phyloP scores from a whole-genome alignment of 2,113 vertebrate species.

The Nesogale talazaci region DNA sequence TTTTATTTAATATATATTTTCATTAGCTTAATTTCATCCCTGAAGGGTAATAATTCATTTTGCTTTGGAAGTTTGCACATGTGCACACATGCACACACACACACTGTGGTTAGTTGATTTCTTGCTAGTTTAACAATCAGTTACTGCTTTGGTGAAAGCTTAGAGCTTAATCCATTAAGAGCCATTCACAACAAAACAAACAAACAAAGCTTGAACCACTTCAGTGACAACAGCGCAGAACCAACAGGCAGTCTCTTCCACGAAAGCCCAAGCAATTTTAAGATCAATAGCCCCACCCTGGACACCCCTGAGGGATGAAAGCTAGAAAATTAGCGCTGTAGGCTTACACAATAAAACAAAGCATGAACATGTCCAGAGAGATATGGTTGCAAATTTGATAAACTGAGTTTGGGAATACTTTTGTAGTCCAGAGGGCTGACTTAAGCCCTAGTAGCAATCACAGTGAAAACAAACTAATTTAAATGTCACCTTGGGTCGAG shows the following conservation, averaged over 20 bases:
- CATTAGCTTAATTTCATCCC: slow-evolving; percentile 35
- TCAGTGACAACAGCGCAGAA: slow-evolving; percentile 88
- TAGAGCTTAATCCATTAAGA: slow-evolving; percentile 91
- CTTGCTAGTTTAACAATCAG: slow-evolving; percentile 87
- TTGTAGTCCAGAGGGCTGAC: slow-evolving; percentile 78
- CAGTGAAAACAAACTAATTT: slow-evolving; percentile 84
- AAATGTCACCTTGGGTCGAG: slow-evolving; percentile 82
- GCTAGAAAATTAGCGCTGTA: slow-evolving; percentile 87
- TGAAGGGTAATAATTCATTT: slow-evolving; percentile 56
- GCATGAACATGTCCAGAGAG: slow-evolving; percentile 80
- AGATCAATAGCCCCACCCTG: slow-evolving; percentile 88
- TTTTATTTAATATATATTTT: slow-evolving; percentile 58
- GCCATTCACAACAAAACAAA: slow-evolving; percentile 92
- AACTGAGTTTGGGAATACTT: slow-evolving; percentile 83
- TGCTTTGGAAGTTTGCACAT: not conserved
- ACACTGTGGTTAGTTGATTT: slow-evolving; percentile 83
- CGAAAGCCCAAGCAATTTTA: slow-evolving; percentile 89
- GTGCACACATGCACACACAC: slow-evolving; percentile 55
- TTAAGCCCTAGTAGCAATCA: slow-evolving; percentile 79
- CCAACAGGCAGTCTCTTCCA: slow-evolving; percentile 86
- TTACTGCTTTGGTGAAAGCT: slow-evolving; percentile 88
- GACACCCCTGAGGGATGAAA: slow-evolving; percentile 86
- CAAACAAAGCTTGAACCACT: slow-evolving; percentile 92
- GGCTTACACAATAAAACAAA: slow-evolving; percentile 72
- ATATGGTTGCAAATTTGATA: slow-evolving; percentile 80